Percentiles rank a stretch among this genome's conserved stretches.
phyloP scores from a whole-genome alignment of 2,113 vertebrate species.

The Chloropsis hardwickii region DNA sequence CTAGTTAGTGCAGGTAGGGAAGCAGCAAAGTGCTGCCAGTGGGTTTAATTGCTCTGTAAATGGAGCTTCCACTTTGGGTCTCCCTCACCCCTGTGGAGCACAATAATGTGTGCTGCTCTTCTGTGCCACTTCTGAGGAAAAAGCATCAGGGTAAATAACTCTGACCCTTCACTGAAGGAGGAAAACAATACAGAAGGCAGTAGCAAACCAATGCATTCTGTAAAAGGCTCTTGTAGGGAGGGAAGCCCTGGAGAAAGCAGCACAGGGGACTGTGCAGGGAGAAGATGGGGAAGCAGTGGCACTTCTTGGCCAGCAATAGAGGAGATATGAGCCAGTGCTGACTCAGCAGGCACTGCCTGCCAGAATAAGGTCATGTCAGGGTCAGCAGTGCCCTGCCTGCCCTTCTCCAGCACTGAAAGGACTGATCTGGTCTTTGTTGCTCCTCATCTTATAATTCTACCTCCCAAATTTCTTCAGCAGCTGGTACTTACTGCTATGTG shows the following conservation, averaged over 20 bases:
- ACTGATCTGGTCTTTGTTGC: not conserved
- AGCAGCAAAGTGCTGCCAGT: not conserved
- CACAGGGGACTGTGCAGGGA: not conserved
- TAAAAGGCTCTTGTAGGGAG: not conserved
- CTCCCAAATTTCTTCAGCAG: not conserved
- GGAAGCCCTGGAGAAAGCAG: not conserved
- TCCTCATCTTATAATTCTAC: not conserved
- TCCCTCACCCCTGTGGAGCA: not conserved
- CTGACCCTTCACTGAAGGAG: not conserved
- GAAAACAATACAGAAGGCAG: not conserved
- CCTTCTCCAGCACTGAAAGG: not conserved
- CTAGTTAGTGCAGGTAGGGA: not conserved
- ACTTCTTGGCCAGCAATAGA: not conserved
- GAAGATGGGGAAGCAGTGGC: not conserved
- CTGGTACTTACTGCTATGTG: not conserved
- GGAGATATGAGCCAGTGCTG: not conserved
- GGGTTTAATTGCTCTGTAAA: not conserved
- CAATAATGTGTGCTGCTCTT: not conserved
- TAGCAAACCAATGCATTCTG: not conserved
- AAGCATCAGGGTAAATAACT: not conserved
- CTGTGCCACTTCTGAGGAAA: not conserved
- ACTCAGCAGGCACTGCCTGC: not conserved
- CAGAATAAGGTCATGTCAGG: not conserved
- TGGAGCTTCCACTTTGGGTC: not conserved
- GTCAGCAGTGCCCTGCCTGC: not conserved